Base-by-base conservation (phyloP, 2,888 invertebrate genomes). In the Perdita meconis region DNA sequence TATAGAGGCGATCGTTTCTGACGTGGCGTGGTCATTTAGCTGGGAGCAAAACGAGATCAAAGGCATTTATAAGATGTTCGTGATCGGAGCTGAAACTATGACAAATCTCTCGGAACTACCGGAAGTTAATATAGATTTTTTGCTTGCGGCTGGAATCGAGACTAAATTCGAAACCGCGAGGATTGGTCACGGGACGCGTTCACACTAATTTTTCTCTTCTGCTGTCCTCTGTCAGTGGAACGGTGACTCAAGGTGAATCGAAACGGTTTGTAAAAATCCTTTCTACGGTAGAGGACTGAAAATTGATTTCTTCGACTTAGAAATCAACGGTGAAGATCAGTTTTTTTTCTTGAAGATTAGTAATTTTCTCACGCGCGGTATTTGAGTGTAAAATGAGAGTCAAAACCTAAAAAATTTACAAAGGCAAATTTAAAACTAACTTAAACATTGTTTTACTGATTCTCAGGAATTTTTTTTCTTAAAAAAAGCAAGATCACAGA, bases 41-140 rank as follows among this genome's bases (percentile, higher is more conserved):
- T n/a, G n/a, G n/a, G n/a, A n/a, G 22, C 10, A 42, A 34, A 55
- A 68, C 70, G 63, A 36, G 64, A 57, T 50, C 70, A 26, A 70
- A 71, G 68, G 57, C 64, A 63, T 78, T 78, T 36, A 65, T 50
- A 73, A 68, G 65, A 57, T 44, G 76, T 80, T 75, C 70, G 71
- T 74, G 75, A 74, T 67, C 50, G 77, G 66, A 73, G 75, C 64
- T 82, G 77, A 70, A 80, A 69, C 78, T 82, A 80, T 72, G 80
- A 82, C 75, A 70, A 78, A 82, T 81, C 68, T 60, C 10, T 40
- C 63, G 10, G 38, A 13, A 67, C 61, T 66, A 59, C 75, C 70
- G 78, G 78, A 78, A 78, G 74, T 78, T 78, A 67, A 70, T 75
- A 55, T 70, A n/a, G 65, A 50, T 40, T 75, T 74, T 70, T 75